Percentiles rank a stretch among this genome's conserved stretches.
These are phyloP conservation scores for Girardia tigrina DNA, from an alignment of 2,888 invertebrate species.

Conservation along the genomic window DNA sequence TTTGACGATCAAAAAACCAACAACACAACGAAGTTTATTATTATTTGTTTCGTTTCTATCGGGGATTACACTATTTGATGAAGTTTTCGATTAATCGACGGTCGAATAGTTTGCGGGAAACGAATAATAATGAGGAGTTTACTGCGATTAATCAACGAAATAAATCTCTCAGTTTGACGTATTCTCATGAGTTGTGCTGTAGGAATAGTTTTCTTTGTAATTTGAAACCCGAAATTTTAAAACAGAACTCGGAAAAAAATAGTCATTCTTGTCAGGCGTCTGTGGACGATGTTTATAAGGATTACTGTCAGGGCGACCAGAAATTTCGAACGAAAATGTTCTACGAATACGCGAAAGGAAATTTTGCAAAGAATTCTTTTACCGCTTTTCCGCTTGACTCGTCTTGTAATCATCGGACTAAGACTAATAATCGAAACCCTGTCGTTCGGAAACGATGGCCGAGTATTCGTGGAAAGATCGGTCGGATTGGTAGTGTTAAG, in stretches of 20 bases:
- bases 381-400: background rate
- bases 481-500: background rate
- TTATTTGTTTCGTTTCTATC: no score
- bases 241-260: background rate
- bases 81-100: background rate
- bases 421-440: background rate
- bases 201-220: background rate
- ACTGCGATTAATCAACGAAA: background rate
- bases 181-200: background rate
- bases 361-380: background rate
- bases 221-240: background rate
- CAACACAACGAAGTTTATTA: no score
- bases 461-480: slow-evolving; percentile 6
- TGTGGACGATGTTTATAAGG: background rate
- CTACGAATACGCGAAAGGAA: background rate
- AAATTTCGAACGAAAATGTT: background rate
- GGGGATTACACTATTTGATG: background rate
- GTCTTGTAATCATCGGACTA: background rate
- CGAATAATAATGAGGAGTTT: background rate
- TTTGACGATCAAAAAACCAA: no score
- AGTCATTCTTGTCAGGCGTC: background rate
- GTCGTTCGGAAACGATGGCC: slow-evolving; percentile 8
- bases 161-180: background rate
- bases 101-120: background rate
- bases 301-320: background rate